A percentile compares a stretch with the other conserved stretches of the same genome.
These are phyloP conservation scores for Margarornis squamiger DNA, from an alignment of 2,797 vertebrate genomes.

Conservation along the genomic window DNA sequence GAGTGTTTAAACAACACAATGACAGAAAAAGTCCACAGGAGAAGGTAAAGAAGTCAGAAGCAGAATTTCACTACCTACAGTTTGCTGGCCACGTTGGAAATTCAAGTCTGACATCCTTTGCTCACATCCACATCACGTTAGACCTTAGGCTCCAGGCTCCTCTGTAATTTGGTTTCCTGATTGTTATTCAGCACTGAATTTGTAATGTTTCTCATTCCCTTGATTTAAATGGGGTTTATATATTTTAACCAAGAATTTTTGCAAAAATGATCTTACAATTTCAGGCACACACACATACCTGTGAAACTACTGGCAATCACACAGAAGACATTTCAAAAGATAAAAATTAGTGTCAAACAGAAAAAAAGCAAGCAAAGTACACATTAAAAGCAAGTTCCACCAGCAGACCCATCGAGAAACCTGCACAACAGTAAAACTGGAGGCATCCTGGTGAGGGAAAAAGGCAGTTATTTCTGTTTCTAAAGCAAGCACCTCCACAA, in stretches of 20 bases:
- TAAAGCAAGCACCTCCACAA: not conserved
- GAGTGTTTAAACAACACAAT: not conserved
- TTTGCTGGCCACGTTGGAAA: not conserved
- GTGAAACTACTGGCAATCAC: not conserved
- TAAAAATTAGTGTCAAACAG: not conserved
- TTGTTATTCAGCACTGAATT: not conserved
- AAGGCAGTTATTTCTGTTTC: not conserved
- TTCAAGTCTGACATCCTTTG: not conserved
- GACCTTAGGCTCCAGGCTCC: not conserved
- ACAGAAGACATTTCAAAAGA: not conserved
- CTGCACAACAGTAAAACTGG: not conserved
- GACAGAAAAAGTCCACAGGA: not conserved
- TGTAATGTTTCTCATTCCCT: not conserved
- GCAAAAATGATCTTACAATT: not conserved
- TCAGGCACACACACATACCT: not conserved
- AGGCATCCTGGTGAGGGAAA: conserved; percentile 39
- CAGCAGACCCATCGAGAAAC: not conserved
- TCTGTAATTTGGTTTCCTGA: not conserved
- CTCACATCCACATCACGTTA: not conserved
- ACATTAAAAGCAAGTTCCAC: not conserved
- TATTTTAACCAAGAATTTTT: not conserved
- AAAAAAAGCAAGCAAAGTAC: not conserved
- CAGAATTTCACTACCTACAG: not conserved
- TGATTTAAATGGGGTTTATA: not conserved
- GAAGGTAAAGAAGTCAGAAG: not conserved